These are phyloP conservation scores for Ictalurus furcatus DNA, from an alignment of 2,113 vertebrate species.

Conservation along the genomic window DNA sequence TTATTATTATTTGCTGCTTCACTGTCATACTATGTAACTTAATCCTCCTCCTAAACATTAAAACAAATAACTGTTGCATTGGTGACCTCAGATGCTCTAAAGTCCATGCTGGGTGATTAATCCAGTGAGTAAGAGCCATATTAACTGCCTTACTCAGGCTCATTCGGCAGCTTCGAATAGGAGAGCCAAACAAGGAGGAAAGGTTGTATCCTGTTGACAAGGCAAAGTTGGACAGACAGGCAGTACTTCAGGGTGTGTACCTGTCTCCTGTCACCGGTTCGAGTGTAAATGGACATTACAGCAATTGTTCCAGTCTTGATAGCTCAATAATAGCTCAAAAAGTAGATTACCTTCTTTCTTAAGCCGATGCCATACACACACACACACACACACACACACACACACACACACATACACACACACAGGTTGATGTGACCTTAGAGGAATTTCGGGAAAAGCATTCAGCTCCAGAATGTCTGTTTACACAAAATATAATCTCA, in stretches of 20 bases:
- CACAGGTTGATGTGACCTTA: slow-evolving; percentile 38
- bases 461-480: slow-evolving; percentile 38
- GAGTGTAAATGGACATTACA: slow-evolving; percentile 40
- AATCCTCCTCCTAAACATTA: slow-evolving; percentile 1
- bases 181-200: slow-evolving; percentile 45
- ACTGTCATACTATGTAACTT: background rate
- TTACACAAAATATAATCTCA: slow-evolving; percentile 38
- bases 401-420: slow-evolving; percentile 38
- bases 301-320: slow-evolving; percentile 45
- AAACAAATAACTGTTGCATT: slow-evolving; percentile 22
- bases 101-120: background rate
- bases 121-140: background rate
- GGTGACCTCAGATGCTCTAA: slow-evolving; percentile 27
- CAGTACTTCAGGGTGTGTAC: slow-evolving; percentile 47
- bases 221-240: slow-evolving; percentile 30
- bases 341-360: slow-evolving; percentile 9
- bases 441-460: slow-evolving; percentile 49
- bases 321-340: slow-evolving; percentile 35
- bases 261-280: slow-evolving; percentile 27
- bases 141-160: background rate
- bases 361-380: slow-evolving; percentile 13
- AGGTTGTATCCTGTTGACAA: slow-evolving; percentile 60
- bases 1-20: background rate
- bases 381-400: slow-evolving; percentile 32
- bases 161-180: slow-evolving; percentile 22